Percentiles rank a stretch among this genome's conserved stretches.
phyloP scores from a whole-genome alignment of 2,113 vertebrate genomes.

The Zapornia atra region DNA sequence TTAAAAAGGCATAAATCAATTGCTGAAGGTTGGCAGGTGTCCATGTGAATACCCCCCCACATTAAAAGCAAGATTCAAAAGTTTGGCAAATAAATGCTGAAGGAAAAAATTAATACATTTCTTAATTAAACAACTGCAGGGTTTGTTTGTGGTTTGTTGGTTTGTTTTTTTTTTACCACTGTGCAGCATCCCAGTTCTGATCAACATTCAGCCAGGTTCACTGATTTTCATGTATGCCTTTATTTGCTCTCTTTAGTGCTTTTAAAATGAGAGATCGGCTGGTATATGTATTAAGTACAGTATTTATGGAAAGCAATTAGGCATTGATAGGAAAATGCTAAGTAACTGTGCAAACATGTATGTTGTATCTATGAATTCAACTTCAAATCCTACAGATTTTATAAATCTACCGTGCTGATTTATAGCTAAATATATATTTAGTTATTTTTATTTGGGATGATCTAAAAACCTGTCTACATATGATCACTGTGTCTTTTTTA shows the following conservation, averaged over 20 bases:
- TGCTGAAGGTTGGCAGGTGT: not conserved
- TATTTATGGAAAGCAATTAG: not conserved
- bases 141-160: no score
- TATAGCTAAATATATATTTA: not conserved
- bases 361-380: not conserved
- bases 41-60: not conserved
- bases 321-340: not conserved
- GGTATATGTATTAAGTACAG: not conserved
- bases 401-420: not conserved
- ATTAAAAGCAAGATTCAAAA: not conserved
- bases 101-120: not conserved
- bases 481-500: not conserved
- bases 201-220: not conserved
- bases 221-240: not conserved
- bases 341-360: not conserved
- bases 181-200: not conserved
- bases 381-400: not conserved
- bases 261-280: not conserved
- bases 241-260: not conserved
- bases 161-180: not conserved
- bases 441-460: not conserved
- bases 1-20: not conserved
- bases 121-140: not conserved
- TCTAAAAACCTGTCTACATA: not conserved
- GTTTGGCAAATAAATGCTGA: not conserved